Base-by-base conservation (phyloP, 2,888 invertebrate genomes). In the Alitta virens region DNA sequence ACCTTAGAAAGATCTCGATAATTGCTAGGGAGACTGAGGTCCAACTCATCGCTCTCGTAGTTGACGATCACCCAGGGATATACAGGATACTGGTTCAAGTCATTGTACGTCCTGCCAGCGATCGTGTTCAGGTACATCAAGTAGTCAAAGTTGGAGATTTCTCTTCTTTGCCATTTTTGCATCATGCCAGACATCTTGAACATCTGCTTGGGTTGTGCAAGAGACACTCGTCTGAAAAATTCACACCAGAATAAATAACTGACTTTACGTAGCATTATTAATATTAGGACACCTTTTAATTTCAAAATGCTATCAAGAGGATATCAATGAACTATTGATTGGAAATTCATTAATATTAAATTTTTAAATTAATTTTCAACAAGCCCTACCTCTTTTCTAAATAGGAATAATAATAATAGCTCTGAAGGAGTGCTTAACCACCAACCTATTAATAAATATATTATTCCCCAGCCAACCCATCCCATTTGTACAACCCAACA, bases 171-270 rank as follows among this genome's bases (percentile, higher is more conserved):
- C 99, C 99, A 99, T 84, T 96, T 94, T 85, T 96, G 95, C 54
- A 97, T 98, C 99, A 99, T 99, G 85, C 98, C 97, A 25, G 98
- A 98, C 85, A 95, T 93, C 76, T 97, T 89, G 92, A 98, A 99
- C 75, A 99, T 87, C 83, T 99, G 98, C 16, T 97, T 88, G 0
- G 99, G 96, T 1, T 97, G 93, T 92, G 99, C 98, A 90, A 98
- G 92, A 16, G 97, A 97, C 50, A 98, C 96, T 67, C 96, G 89
- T 75, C 94, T 88, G 79, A 1, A 55, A 59, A n/a, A n/a, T n/a
- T n/a, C n/a, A n/a, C n/a, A n/a, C n/a, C n/a, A n/a, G n/a, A n/a
- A n/a, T n/a, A n/a, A n/a, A n/a, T n/a, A n/a, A n/a, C n/a, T n/a
- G n/a, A n/a, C n/a, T n/a, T n/a, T n/a, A n/a, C n/a, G n/a, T n/a